These are phyloP conservation scores for Stegodyphus mimosarum DNA, from an alignment of 1,140 invertebrate species.

Conservation along the genomic window DNA sequence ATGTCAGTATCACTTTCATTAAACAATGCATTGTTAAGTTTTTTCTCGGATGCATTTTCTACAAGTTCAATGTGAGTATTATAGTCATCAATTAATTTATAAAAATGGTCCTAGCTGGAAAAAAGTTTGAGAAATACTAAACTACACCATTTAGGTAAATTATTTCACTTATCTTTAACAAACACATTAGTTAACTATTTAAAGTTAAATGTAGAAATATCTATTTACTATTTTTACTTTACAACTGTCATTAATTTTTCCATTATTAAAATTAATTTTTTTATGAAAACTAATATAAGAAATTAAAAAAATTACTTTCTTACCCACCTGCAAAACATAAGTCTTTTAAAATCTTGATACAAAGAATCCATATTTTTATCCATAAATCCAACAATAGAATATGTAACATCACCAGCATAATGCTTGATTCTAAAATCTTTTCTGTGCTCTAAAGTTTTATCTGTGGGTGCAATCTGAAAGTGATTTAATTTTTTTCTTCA, in stretches of 20 bases:
- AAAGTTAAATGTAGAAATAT: too few relatives aligned
- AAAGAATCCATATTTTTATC: constrained; percentile 96
- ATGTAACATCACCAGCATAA: constrained; percentile 96
- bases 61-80: too few relatives aligned
- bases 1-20: too few relatives aligned
- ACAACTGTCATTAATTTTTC: background rate
- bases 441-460: constrained; percentile 72
- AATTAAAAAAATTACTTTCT: background rate
- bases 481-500: background rate
- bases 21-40: too few relatives aligned
- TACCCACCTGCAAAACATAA: constrained; percentile 78
- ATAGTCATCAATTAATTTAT: too few relatives aligned
- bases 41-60: too few relatives aligned
- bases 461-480: constrained; percentile 66
- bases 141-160: too few relatives aligned
- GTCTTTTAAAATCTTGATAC: constrained; percentile 94
- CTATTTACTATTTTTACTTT: background rate
- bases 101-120: too few relatives aligned
- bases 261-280: background rate
- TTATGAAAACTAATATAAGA: background rate
- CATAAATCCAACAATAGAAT: constrained; percentile 88
- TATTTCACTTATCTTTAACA: too few relatives aligned
- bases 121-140: too few relatives aligned
- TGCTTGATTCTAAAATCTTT: constrained; percentile 88
- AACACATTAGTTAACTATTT: too few relatives aligned